Conservation (phyloP, 2,797 vertebrate genomes). For the Gephyroberyx darwinii region DNA sequence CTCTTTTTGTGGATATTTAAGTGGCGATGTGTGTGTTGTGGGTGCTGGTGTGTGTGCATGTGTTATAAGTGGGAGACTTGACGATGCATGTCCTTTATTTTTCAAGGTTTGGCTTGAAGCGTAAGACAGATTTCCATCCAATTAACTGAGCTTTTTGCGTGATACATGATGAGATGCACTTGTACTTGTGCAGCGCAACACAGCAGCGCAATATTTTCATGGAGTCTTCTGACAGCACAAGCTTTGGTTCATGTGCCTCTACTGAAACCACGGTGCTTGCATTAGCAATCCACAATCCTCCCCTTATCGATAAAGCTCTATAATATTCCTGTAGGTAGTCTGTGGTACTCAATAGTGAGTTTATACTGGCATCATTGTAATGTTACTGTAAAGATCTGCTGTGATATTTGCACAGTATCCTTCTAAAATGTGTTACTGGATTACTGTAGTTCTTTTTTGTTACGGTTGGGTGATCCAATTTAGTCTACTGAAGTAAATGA, state of each 20-base stretch:
- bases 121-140: neutral
- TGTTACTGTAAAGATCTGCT: constrained; percentile 44
- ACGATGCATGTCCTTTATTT: no score
- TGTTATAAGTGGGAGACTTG: neutral
- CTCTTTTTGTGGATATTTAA: neutral
- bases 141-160: no score
- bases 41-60: constrained; percentile 10
- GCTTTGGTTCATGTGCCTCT: constrained; percentile 8
- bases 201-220: neutral
- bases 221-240: neutral
- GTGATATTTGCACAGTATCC: constrained; percentile 42
- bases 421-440: constrained; percentile 17
- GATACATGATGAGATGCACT: neutral
- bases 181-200: neutral
- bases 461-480: constrained; percentile 31
- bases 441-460: neutral
- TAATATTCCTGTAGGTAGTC: constrained; percentile 18
- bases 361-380: constrained; percentile 31
- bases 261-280: constrained; percentile 13
- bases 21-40: constrained; percentile 1
- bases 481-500: constrained; percentile 40
- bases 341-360: neutral
- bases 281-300: constrained; percentile 18
- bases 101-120: neutral
- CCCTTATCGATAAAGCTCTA: neutral